phyloP scores from a whole-genome alignment of 1,140 invertebrate genomes.

The Hydropsyche tenuis region DNA sequence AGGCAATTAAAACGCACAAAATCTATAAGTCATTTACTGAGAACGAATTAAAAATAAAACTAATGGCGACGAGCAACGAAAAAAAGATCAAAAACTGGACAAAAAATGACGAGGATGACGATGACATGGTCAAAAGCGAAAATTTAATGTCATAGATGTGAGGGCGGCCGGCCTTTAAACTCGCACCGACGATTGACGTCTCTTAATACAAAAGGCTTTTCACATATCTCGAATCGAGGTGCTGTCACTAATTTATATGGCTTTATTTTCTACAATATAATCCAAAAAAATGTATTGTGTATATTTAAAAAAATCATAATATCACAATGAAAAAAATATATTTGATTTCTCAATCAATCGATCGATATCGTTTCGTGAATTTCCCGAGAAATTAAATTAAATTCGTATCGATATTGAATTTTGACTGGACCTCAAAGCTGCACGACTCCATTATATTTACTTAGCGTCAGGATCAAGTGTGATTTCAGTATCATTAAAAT shows the following conservation, averaged over 20 bases:
- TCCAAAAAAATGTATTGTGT: background rate
- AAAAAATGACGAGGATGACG: constrained; percentile 35
- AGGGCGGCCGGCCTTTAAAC: constrained; percentile 39
- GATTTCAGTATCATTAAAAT: constrained; percentile 43
- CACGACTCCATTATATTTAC: constrained; percentile 38
- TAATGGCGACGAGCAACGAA: background rate
- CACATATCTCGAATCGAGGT: constrained; percentile 33
- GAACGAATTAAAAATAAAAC: background rate
- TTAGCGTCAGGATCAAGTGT: constrained; percentile 42
- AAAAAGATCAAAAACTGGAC: constrained; percentile 21
- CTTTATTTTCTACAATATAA: background rate
- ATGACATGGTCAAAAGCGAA: constrained; percentile 44
- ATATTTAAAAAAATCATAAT: no score
- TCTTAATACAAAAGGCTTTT: constrained; percentile 45
- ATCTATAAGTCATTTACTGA: constrained; percentile 35
- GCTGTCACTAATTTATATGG: constrained; percentile 21
- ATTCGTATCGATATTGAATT: background rate
- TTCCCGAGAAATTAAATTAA: background rate
- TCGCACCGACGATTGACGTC: constrained; percentile 44
- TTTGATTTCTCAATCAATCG: no score
- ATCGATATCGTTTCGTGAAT: no score
- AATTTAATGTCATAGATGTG: constrained; percentile 48
- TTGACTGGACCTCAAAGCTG: constrained; percentile 3
- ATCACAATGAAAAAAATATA: no score
- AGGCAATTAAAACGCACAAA: constrained; percentile 47